Percentiles rank a stretch among this genome's conserved stretches.
Evolutionary conservation across 2,113 vertebrate species (phyloP).

Genomic region (Malurus melanocephalus): DNA sequence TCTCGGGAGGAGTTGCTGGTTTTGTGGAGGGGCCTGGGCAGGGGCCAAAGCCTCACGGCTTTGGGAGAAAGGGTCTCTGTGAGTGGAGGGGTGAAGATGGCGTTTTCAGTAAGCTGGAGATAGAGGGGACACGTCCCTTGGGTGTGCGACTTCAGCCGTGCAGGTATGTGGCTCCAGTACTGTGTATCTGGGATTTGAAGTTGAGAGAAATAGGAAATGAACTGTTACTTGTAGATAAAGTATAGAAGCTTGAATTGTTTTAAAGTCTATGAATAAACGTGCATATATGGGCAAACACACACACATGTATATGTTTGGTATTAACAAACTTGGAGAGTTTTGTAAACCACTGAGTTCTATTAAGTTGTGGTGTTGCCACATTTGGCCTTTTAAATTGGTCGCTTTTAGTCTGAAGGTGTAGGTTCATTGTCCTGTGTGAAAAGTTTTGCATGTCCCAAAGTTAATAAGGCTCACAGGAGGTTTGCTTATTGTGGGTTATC

Average conservation of each 20-base stretch:
- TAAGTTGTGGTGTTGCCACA: not conserved
- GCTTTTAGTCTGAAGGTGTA: not conserved
- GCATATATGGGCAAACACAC: fast-evolving
- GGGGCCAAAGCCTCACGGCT: not conserved
- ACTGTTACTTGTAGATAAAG: not conserved
- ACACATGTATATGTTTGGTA: fast-evolving
- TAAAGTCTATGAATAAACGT: not conserved
- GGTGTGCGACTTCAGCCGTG: not conserved
- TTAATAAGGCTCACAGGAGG: not conserved
- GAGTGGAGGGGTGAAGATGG: not conserved
- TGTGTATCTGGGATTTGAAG: not conserved
- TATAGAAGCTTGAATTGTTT: not conserved
- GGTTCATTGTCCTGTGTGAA: not conserved
- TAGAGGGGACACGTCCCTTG: not conserved
- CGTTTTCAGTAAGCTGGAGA: not conserved
- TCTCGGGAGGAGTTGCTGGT: not conserved
- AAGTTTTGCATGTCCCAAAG: not conserved
- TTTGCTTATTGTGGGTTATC: not conserved
- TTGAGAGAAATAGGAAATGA: not conserved
- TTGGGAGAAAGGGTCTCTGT: not conserved
- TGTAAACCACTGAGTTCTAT: not conserved
- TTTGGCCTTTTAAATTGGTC: not conserved
- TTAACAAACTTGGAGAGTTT: not conserved
- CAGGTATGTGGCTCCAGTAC: not conserved
- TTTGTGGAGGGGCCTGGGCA: not conserved